Evolutionary conservation across 2,888 invertebrate genomes (phyloP).

Genomic region (Pollenia griseotomentosa): DNA sequence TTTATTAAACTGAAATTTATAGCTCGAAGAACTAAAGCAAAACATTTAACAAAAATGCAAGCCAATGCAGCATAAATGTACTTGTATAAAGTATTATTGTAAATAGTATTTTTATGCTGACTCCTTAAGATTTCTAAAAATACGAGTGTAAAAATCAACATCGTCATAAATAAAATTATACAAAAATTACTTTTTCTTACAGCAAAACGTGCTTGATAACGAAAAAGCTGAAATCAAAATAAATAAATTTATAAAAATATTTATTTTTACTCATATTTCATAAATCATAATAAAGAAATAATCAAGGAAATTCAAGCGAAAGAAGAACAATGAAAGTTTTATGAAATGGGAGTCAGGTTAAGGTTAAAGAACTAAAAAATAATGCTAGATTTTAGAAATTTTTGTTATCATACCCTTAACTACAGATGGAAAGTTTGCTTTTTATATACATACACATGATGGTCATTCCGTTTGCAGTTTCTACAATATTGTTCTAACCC

Average conservation of each 20-base stretch:
- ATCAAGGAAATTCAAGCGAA: background rate
- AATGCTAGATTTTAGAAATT: too few relatives aligned
- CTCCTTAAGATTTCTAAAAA: background rate
- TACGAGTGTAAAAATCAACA: background rate
- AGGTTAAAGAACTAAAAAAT: too few relatives aligned
- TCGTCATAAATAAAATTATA: conserved; percentile 13
- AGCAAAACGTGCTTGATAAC: conserved; percentile 40
- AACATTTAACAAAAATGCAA: too few relatives aligned
- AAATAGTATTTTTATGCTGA: conserved; percentile 27
- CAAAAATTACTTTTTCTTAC: conserved; percentile 15
- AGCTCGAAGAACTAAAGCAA: too few relatives aligned
- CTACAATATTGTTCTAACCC: too few relatives aligned
- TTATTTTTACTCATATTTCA: conserved; percentile 32
- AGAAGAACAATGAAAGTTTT: background rate
- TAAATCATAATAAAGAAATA: background rate
- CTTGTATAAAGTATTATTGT: background rate
- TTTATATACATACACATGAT: too few relatives aligned
- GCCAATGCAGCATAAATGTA: background rate
- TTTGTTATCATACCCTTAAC: too few relatives aligned
- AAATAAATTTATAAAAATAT: conserved; percentile 2
- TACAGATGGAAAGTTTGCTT: too few relatives aligned
- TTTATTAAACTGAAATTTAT: too few relatives aligned
- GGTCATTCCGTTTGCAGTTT: too few relatives aligned
- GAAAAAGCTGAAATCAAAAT: conserved; percentile 3
- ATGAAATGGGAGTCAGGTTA: too few relatives aligned